A percentile compares a stretch with the other conserved stretches of the same genome.
Conservation (phyloP, 2,113 vertebrate species). For the Bufo bufo region DNA sequence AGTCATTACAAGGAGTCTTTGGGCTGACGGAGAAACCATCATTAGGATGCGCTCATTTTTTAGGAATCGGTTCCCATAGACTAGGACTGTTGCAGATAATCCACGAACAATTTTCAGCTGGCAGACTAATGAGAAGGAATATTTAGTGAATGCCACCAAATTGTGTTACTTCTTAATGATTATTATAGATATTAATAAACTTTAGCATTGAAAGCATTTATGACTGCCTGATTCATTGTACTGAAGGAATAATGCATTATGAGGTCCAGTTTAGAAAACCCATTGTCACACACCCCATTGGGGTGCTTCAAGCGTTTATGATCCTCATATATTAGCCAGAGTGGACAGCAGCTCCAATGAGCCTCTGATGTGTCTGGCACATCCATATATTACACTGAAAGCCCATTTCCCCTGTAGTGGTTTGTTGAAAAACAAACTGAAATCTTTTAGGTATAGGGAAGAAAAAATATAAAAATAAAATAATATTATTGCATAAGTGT, state of each 20-base stretch:
- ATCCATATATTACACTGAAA: too few species aligned
- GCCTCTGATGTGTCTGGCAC: not conserved
- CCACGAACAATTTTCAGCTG: not conserved
- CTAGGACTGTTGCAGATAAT: not conserved
- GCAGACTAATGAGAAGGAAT: not conserved
- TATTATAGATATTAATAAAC: conserved; percentile 17
- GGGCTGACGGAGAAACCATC: not conserved
- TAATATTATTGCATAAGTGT: too few species aligned
- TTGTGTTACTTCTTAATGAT: not conserved
- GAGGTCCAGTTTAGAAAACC: not conserved
- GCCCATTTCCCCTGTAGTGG: too few species aligned
- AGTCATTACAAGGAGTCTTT: not conserved
- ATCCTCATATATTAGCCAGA: not conserved
- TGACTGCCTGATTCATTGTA: not conserved
- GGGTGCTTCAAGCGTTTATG: not conserved
- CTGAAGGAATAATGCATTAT: not conserved
- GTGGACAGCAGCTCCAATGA: not conserved
- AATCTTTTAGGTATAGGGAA: too few species aligned
- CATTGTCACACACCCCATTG: not conserved
- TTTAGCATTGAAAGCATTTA: conserved; percentile 15
- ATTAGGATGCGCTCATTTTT: not conserved
- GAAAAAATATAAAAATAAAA: too few species aligned
- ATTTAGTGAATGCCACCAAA: conserved; percentile 7
- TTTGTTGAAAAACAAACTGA: too few species aligned
- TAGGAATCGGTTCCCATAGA: not conserved